Conservation (phyloP, 2,797 vertebrate genomes). For the Urophycis tenuis region DNA sequence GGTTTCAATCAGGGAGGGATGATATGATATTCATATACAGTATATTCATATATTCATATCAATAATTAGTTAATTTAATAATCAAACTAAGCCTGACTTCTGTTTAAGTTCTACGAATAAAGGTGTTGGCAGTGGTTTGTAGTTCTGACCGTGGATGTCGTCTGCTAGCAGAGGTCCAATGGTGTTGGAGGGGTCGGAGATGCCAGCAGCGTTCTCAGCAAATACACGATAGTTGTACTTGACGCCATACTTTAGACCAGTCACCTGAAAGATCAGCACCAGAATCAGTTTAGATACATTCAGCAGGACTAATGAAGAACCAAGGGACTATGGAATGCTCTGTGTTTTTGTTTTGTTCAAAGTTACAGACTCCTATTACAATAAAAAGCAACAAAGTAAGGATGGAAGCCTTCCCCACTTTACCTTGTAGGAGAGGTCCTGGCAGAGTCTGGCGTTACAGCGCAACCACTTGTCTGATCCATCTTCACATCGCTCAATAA, state of each 20-base stretch:
- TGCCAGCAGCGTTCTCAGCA: conserved; percentile 89
- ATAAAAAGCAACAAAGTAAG: not conserved
- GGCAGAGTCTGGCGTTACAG: conserved; percentile 85
- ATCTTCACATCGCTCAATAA: conserved; percentile 85
- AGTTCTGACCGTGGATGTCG: conserved; percentile 77
- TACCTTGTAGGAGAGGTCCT: conserved; percentile 85
- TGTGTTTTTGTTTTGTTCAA: not conserved
- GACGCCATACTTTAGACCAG: conserved; percentile 80
- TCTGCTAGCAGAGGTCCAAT: conserved; percentile 88
- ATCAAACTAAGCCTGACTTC: not conserved
- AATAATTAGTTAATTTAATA: not conserved
- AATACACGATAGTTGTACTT: conserved; percentile 91
- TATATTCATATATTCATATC: not conserved
- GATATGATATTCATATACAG: too few relatives aligned
- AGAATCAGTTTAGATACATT: not conserved
- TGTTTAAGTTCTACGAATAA: not conserved
- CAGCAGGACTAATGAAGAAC: not conserved
- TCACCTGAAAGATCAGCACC: conserved; percentile 69
- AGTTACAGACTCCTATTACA: not conserved
- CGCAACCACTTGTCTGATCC: conserved; percentile 89
- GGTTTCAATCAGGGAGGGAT: not conserved
- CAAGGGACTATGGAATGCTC: not conserved
- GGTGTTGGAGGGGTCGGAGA: conserved; percentile 84
- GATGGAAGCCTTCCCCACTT: not conserved
- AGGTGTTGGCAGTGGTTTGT: not conserved